Conservation (phyloP, 2,888 invertebrate species). For the Ochropacha duplaris region DNA sequence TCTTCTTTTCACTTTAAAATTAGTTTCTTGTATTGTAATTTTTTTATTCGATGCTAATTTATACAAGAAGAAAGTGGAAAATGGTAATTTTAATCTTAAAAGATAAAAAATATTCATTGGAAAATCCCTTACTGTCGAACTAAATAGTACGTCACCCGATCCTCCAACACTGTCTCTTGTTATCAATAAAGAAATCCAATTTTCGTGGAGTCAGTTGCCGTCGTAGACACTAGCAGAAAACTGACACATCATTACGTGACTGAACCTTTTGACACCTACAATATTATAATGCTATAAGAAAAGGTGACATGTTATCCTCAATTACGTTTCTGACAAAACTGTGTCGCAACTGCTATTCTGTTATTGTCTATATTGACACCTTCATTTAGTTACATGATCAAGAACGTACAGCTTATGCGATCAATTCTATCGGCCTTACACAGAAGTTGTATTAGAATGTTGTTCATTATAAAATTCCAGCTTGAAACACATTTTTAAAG, state of each 20-base stretch:
- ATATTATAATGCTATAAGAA: constrained; percentile 50
- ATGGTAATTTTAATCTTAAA: background rate
- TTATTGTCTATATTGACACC: background rate
- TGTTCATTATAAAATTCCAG: background rate
- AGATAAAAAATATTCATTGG: background rate
- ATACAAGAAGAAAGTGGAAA: no score
- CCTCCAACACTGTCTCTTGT: constrained; percentile 43
- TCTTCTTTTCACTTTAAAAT: background rate
- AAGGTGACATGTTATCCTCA: constrained; percentile 12
- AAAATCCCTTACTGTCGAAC: background rate
- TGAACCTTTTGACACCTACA: constrained; percentile 55
- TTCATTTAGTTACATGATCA: background rate
- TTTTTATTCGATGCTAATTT: no score
- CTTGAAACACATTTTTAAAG: background rate
- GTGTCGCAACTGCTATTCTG: background rate
- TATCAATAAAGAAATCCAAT: constrained; percentile 68
- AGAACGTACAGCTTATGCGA: background rate
- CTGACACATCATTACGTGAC: constrained; percentile 76
- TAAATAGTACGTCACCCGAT: constrained; percentile 24
- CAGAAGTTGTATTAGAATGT: background rate
- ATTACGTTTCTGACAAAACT: constrained; percentile 3
- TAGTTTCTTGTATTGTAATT: no score
- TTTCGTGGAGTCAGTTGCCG: constrained; percentile 48
- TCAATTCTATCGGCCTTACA: background rate
- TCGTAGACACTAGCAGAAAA: constrained; percentile 44